Conservation (phyloP, 2,888 invertebrate species). For the Megalurothrips usitatus region DNA sequence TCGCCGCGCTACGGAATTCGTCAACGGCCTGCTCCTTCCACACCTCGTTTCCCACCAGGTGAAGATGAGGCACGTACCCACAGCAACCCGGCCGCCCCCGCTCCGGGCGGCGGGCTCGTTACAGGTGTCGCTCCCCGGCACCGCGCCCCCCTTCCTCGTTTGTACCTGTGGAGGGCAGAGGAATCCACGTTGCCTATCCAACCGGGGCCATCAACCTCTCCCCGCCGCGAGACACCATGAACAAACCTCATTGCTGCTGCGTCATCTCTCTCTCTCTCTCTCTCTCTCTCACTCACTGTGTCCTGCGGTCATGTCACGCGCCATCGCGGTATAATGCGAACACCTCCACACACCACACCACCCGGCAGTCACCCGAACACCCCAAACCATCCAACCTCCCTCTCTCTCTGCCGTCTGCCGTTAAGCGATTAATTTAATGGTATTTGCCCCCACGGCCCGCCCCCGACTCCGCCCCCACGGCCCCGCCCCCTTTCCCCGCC, state of each 20-base stretch:
- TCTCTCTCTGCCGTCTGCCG: not conserved
- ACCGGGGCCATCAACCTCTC: too few relatives aligned
- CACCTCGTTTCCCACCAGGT: not conserved
- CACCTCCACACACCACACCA: too few relatives aligned
- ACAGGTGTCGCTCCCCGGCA: not conserved
- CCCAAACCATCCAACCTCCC: not conserved
- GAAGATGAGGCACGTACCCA: too few relatives aligned
- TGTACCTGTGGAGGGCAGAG: too few relatives aligned
- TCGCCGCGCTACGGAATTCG: not conserved
- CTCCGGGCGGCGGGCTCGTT: not conserved
- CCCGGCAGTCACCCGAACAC: not conserved
- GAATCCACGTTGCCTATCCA: too few relatives aligned
- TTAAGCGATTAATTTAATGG: conserved; percentile 17
- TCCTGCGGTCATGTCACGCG: too few relatives aligned
- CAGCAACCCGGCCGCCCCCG: too few relatives aligned
- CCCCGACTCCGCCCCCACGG: not conserved
- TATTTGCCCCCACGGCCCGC: conserved; percentile 16
- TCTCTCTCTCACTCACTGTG: too few relatives aligned
- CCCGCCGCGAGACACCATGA: too few relatives aligned
- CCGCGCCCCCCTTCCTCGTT: not conserved
- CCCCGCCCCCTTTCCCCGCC: not conserved
- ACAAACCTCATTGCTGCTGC: too few relatives aligned
- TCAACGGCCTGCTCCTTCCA: not conserved
- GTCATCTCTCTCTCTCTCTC: too few relatives aligned
- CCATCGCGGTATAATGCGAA: too few relatives aligned